phyloP scores from a whole-genome alignment of 1,140 invertebrate genomes.

The Steinernema feltiae region DNA sequence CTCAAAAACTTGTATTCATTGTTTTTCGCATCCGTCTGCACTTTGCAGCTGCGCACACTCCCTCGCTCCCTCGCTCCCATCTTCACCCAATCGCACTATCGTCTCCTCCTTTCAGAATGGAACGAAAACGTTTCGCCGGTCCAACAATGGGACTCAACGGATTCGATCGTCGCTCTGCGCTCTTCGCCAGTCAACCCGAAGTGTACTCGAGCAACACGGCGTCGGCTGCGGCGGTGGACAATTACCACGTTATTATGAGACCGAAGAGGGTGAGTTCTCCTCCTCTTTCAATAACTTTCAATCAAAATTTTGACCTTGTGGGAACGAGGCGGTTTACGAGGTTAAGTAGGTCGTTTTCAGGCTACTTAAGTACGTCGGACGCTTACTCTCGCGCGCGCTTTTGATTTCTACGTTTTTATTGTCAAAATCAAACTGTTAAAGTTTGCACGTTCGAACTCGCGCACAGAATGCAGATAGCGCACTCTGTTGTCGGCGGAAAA shows the following conservation, averaged over 20 bases:
- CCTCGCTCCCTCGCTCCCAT: not conserved
- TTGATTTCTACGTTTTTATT: not conserved
- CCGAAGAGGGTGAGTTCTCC: constrained; percentile 30
- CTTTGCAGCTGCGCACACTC: too few relatives aligned
- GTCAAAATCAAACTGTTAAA: too few relatives aligned
- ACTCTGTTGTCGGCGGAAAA: too few relatives aligned
- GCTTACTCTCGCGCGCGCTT: not conserved
- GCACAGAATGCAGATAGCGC: too few relatives aligned
- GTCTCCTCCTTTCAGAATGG: not conserved
- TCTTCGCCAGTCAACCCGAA: not conserved
- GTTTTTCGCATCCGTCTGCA: too few relatives aligned
- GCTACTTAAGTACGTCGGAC: not conserved
- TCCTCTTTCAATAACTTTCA: constrained; percentile 16
- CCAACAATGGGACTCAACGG: constrained; percentile 29
- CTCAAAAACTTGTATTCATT: too few relatives aligned
- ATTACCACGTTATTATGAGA: constrained; percentile 22
- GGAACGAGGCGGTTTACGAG: not conserved
- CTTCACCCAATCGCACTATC: not conserved
- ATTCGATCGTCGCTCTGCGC: constrained; percentile 11
- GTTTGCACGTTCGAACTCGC: too few relatives aligned
- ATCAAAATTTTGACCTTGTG: not conserved
- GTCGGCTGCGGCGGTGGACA: too few relatives aligned
- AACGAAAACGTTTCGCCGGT: not conserved
- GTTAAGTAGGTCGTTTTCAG: not conserved
- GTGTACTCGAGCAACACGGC: constrained; percentile 7